These are phyloP conservation scores for Dione vanillae DNA, from an alignment of 2,888 invertebrate species.

Conservation along the genomic window DNA sequence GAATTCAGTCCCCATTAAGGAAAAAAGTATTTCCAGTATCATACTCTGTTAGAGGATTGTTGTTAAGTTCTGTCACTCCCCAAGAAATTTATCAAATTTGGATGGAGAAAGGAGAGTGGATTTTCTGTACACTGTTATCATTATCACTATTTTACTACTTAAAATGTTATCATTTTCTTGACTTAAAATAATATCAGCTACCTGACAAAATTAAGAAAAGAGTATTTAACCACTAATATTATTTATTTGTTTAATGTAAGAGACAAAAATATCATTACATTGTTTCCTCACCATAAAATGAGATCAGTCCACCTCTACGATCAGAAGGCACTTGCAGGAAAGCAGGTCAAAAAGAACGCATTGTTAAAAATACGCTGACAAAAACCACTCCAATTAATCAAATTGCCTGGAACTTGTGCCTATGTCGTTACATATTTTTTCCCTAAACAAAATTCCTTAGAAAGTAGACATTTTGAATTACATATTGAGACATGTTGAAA, in stretches of 20 bases:
- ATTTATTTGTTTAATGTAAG: background rate
- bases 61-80: no score
- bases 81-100: no score
- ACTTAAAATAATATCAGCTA: no score
- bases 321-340: constrained; percentile 39
- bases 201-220: background rate
- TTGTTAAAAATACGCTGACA: constrained; percentile 34
- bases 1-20: background rate
- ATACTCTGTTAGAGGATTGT: no score
- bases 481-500: constrained; percentile 7
- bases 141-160: no score
- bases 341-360: constrained; percentile 41
- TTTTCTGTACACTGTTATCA: no score
- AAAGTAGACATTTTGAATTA: constrained; percentile 17
- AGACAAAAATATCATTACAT: background rate
- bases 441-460: constrained; percentile 15
- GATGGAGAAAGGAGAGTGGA: no score
- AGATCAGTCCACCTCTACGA: constrained; percentile 34
- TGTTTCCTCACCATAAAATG: background rate
- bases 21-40: background rate
- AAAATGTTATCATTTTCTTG: no score
- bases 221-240: background rate
- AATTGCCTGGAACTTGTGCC: constrained; percentile 28
- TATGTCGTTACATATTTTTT: constrained; percentile 17
- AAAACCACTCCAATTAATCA: constrained; percentile 37